Conservation (phyloP, 2,888 invertebrate species). For the Drosophila prostipennis region DNA sequence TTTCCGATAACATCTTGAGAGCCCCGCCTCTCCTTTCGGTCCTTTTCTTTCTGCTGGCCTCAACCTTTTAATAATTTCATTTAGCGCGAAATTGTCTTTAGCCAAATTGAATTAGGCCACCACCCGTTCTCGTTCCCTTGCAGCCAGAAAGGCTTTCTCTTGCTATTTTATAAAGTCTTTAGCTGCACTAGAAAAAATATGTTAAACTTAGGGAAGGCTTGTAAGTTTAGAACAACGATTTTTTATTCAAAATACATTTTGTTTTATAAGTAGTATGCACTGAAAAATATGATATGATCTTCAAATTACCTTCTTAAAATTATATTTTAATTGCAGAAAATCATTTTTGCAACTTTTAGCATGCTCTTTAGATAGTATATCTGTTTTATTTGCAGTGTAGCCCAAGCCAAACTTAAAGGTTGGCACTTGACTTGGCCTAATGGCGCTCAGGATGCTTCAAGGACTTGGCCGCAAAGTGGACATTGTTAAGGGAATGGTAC, state of each 20-base stretch:
- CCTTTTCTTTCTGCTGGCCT: not conserved
- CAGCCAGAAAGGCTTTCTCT: not conserved
- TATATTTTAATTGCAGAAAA: no score
- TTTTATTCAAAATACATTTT: no score
- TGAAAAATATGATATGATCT: no score
- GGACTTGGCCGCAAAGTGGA: slow-evolving; percentile 38
- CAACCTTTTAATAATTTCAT: slow-evolving; percentile 69
- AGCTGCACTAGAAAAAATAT: slow-evolving; percentile 13
- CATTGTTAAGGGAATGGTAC: slow-evolving; percentile 24
- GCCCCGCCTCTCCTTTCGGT: not conserved
- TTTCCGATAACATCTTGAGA: slow-evolving; percentile 63
- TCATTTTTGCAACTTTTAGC: no score
- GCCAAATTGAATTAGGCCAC: slow-evolving; percentile 66
- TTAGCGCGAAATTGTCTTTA: slow-evolving; percentile 64
- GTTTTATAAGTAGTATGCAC: no score
- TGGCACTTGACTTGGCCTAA: slow-evolving; percentile 40
- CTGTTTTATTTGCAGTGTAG: not conserved
- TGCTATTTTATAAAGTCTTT: not conserved
- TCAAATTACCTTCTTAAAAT: no score
- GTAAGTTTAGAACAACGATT: no score
- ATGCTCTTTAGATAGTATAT: no score
- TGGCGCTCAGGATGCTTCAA: slow-evolving; percentile 50
- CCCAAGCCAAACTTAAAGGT: slow-evolving; percentile 1
- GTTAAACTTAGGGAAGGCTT: no score
- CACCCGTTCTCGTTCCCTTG: slow-evolving; percentile 8